Base-by-base conservation (phyloP, 2,888 invertebrate genomes). In the Eupithecia inturbata region DNA sequence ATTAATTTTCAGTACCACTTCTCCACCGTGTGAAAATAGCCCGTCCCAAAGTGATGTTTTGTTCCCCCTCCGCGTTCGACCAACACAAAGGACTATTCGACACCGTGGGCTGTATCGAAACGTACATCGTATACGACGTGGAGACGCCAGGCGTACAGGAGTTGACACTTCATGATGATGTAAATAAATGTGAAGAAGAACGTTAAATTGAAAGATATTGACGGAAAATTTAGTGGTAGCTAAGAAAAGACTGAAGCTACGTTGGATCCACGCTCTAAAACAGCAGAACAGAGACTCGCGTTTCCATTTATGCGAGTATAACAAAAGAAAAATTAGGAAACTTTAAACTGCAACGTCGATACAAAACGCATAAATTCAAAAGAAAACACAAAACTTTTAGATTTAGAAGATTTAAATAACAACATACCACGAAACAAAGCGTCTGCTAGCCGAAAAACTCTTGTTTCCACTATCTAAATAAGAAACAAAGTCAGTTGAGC, bases 1-100 rank as follows among this genome's bases (percentile, higher is more conserved):
- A n/a, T n/a, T n/a, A n/a, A n/a, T n/a, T n/a, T n/a, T n/a, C 82
- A 87, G 86, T 69, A 0, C 75, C 84, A 10, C 77, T 86, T 0
- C 71, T 82, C 0, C 82, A 83, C 26, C 77, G 84, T 1, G 45
- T 83, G 0, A 80, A 82, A 22, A 80, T 85, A 36, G 74, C 77
- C 0, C 80, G 76, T 22, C 87, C 87, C 6, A 83, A 75, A 71
- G 45, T 86, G 1, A 79, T 86, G 70, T 86, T 87, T 33, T 82
- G 82, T 33, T 85, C 86, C 0, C 39, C 71, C 0, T 19, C 75
- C 0, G 79, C 80, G 0, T 86, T 77, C 67, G 62, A 77, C 6
- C 33, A 39, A 0, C 82, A 83, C 67, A 82, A 72, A 73, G 41
- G 3, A 67, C 49, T 45, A 33, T 78, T 62, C 7, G 78, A 72